Evolutionary conservation across 2,797 vertebrate species (phyloP).

Genomic region (Psittacula derbiana): DNA sequence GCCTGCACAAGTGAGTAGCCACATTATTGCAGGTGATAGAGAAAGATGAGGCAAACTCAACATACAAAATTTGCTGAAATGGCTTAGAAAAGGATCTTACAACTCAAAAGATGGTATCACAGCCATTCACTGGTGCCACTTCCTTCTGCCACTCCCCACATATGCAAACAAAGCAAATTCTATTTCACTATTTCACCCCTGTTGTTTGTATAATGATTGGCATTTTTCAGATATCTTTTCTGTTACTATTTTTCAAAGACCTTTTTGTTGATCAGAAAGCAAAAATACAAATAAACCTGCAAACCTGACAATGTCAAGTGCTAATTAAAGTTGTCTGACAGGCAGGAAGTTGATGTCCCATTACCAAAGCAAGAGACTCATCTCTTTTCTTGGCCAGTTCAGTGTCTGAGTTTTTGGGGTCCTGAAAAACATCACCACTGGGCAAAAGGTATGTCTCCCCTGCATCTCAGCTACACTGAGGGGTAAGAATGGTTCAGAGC

Average conservation of each 20-base stretch:
- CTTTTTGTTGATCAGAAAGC: neutral
- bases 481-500: neutral
- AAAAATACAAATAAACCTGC: neutral
- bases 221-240: neutral
- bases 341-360: neutral
- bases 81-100: neutral
- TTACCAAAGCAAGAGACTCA: neutral
- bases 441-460: neutral
- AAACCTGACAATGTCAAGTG: neutral
- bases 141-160: neutral
- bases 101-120: neutral
- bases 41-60: neutral
- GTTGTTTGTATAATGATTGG: neutral
- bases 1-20: neutral
- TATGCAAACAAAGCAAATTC: neutral
- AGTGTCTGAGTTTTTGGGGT: neutral
- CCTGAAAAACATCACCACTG: neutral
- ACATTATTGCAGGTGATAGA: neutral
- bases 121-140: neutral
- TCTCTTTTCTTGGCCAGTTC: neutral
- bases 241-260: neutral
- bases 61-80: neutral
- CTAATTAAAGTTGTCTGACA: neutral
- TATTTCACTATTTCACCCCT: neutral
- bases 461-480: neutral